Evolutionary conservation across 2,113 vertebrate species (phyloP).

Genomic region (Psephotus haematonotus): DNA sequence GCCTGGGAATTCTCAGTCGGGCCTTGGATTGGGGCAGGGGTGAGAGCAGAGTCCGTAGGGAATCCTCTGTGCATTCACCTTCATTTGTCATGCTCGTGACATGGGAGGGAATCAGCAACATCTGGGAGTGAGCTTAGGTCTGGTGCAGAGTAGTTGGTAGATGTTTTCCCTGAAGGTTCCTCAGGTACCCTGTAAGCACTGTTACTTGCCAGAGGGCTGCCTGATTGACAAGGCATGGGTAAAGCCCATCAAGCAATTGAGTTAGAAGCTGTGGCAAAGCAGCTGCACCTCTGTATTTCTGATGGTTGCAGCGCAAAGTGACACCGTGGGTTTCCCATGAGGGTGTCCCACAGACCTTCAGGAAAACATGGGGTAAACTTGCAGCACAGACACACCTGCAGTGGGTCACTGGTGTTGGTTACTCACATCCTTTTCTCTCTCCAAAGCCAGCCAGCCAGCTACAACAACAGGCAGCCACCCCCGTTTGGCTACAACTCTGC

Average conservation of each 20-base stretch:
- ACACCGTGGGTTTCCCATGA: neutral
- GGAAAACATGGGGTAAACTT: neutral
- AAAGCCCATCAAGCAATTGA: neutral
- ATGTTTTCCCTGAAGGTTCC: neutral
- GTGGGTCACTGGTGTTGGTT: neutral
- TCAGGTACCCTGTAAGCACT: neutral
- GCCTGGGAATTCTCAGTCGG: neutral
- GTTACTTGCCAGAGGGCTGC: neutral
- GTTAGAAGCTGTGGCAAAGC: neutral
- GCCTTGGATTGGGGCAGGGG: neutral
- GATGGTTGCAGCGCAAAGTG: neutral
- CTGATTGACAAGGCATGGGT: neutral
- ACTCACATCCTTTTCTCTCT: conserved; percentile 14
- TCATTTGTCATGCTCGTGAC: neutral
- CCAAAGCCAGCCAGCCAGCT: conserved; percentile 70
- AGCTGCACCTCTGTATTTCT: rapidly evolving
- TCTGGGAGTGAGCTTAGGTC: neutral
- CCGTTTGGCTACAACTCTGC: conserved; percentile 72
- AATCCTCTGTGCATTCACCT: neutral
- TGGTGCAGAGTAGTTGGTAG: neutral
- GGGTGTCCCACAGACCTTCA: neutral
- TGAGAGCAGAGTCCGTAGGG: neutral
- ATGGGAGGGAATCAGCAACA: neutral
- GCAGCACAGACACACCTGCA: neutral
- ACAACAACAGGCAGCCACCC: conserved; percentile 71